Conservation (phyloP, 2,797 vertebrate genomes). For the Margarornis squamiger region DNA sequence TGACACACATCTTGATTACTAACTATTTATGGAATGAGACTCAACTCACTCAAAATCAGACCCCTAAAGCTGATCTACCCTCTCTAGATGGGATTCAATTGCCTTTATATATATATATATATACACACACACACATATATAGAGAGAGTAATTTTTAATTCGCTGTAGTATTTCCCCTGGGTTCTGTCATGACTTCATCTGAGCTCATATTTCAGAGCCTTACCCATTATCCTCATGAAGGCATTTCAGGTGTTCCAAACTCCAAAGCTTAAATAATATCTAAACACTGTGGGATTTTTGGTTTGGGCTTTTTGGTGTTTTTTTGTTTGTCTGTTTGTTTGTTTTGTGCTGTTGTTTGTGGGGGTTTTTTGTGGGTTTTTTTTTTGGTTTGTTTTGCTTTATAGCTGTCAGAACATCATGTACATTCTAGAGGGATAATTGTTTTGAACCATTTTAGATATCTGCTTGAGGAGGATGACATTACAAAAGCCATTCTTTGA, state of each 20-base stretch:
- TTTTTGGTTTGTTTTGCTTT: background rate
- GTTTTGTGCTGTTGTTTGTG: no score
- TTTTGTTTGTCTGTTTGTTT: no score
- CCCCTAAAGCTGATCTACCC: background rate
- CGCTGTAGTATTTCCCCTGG: background rate
- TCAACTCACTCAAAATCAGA: background rate
- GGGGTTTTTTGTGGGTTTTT: background rate
- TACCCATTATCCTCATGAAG: background rate
- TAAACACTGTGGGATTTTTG: no score
- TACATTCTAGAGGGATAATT: background rate
- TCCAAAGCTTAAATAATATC: background rate
- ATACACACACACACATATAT: background rate
- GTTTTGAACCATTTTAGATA: background rate
- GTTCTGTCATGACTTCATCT: background rate
- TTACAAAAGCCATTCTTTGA: background rate
- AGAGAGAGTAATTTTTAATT: background rate
- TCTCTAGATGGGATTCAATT: background rate
- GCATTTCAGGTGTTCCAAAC: background rate
- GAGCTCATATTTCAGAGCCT: background rate
- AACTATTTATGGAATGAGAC: background rate
- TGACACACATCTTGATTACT: background rate
- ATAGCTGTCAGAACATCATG: background rate
- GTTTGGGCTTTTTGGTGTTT: no score
- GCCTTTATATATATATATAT: background rate
- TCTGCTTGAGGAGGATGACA: background rate